Conservation (phyloP, 2,888 invertebrate species). For the Eristalis intricaria region DNA sequence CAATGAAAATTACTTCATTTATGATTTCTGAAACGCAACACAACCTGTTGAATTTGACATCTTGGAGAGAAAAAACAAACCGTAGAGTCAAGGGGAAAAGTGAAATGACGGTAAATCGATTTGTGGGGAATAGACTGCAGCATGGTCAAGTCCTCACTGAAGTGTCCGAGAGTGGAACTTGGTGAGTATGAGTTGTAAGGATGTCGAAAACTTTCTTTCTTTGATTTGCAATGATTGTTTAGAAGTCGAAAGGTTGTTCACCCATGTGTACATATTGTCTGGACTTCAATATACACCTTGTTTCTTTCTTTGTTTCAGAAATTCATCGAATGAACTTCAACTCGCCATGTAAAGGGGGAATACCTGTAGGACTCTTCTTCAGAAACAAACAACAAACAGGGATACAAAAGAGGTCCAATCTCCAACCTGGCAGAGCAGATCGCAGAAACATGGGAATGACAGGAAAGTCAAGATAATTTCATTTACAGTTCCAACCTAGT, state of each 20-base stretch:
- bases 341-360: no score
- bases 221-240: not conserved
- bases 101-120: slow-evolving; percentile 16
- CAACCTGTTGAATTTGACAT: not conserved
- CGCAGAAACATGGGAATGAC: slow-evolving; percentile 18
- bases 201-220: not conserved
- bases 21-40: slow-evolving; percentile 5
- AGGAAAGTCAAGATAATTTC: slow-evolving; percentile 13
- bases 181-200: not conserved
- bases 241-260: not conserved
- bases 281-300: no score
- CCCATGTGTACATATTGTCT: no score
- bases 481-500: slow-evolving; percentile 30
- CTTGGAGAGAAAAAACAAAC: not conserved
- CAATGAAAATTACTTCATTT: slow-evolving; percentile 28
- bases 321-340: no score
- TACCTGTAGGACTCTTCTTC: no score
- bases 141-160: not conserved
- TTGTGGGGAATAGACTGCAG: not conserved
- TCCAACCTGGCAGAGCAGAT: not conserved
- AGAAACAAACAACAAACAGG: no score
- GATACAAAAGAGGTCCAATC: no score
- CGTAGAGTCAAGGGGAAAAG: not conserved
- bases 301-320: no score
- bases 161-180: not conserved